Evolutionary conservation across 2,888 invertebrate species (phyloP), one percentile per base, ranked within the genome.

Genomic region (Fissipunctia ypsillon): DNA sequence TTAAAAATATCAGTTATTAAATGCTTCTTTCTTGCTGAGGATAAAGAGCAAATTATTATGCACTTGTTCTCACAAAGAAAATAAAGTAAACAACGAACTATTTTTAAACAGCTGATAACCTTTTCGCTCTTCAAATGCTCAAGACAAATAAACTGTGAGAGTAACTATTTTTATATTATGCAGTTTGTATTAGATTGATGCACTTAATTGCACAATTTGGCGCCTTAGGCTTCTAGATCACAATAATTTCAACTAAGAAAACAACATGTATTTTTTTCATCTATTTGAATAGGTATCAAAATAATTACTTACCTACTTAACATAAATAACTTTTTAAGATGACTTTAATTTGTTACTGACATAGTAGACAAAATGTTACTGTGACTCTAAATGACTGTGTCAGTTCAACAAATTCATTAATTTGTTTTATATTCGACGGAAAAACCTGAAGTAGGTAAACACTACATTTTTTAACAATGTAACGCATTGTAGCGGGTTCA

Each of bases 101-200:
- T 74, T 59, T 76, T 74, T 64, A 74, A 19, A 31, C 14, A 38
- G 1, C 16, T 25, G 80, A 63, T 80, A 76, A 76, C 63, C 76
- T 73, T 16, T 43, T 63, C 2, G 50, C 35, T 73, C 61, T 63
- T 57, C 43, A 50, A 28, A 50, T 12, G n/a, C 5, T 48, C 5
- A 43, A 80, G 56, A 73, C 28, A 60, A 79, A 54, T 19, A 35
- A 56, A 61, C 25, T 28, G 9, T 22, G 43, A 43, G 22, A 28
- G 12, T 61, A 6, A n/a, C 10, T 19, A 10, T 41, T 41, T 41
- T 61, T 19, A 19, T 12, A 6, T 41, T 41, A 41, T 61, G 28
- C 22, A 43, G 28, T 61, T 41, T 19, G 1, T 6, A 6, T 22
- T 14, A 7, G 28, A 61, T 7, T 28, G 22, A 1, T 61, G 25